Percentiles rank a stretch among this genome's conserved stretches.
Evolutionary conservation across 1,140 invertebrate genomes (phyloP).

Genomic region (Lithobius niger): DNA sequence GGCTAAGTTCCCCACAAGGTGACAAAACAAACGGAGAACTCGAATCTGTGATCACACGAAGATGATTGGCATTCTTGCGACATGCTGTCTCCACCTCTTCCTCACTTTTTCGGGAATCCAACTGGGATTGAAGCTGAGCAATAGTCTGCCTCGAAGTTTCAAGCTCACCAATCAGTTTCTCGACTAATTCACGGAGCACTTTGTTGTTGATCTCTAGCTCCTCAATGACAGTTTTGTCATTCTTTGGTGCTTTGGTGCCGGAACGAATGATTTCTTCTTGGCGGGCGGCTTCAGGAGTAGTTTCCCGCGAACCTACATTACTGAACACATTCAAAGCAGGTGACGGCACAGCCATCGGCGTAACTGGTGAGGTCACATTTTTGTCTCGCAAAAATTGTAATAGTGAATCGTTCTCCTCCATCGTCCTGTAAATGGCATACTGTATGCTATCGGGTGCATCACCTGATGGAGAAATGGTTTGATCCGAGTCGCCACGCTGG

Average conservation of each 20-base stretch:
- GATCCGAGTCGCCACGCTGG: not conserved
- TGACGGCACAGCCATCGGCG: not conserved
- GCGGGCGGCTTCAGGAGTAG: not conserved
- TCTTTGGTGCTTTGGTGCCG: conserved; percentile 9
- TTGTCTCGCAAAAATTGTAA: conserved; percentile 4
- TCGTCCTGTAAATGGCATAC: conserved; percentile 5
- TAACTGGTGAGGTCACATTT: not conserved
- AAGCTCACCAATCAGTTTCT: conserved; percentile 7
- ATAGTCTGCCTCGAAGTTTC: not conserved
- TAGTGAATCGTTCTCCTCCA: conserved; percentile 12
- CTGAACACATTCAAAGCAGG: no score
- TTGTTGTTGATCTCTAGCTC: conserved; percentile 9
- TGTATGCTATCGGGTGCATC: not conserved
- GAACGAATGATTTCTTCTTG: not conserved
- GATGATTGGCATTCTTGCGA: not conserved
- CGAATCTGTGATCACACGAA: not conserved
- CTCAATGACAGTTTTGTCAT: conserved; percentile 13
- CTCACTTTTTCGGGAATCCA: not conserved
- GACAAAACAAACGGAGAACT: conserved; percentile 4
- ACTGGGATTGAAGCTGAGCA: not conserved
- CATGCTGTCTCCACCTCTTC: not conserved
- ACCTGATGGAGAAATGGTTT: not conserved
- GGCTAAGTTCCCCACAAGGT: conserved; percentile 2
- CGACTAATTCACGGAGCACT: conserved; percentile 6
- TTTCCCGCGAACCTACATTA: no score